These are phyloP conservation scores for Eurypyga helias DNA, from an alignment of 2,113 vertebrate species.

Conservation along the genomic window DNA sequence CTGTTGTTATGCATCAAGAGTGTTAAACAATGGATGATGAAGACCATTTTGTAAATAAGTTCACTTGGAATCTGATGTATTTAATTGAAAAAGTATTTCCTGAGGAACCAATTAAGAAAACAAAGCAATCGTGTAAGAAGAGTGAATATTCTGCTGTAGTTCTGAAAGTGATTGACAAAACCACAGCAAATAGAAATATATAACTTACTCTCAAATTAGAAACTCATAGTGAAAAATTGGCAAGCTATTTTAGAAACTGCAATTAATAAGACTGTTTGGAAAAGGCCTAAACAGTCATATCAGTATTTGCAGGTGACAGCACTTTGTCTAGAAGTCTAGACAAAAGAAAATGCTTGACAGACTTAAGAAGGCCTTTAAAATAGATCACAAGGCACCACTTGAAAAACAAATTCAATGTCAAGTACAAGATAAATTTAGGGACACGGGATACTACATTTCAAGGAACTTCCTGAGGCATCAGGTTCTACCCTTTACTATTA, in stretches of 20 bases:
- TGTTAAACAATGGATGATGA: not conserved
- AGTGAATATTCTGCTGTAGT: not conserved
- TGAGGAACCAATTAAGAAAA: constrained; percentile 11
- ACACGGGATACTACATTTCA: not conserved
- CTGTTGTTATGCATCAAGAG: not conserved
- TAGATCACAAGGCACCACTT: not conserved
- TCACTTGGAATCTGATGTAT: not conserved
- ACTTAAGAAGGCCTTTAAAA: not conserved
- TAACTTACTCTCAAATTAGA: not conserved
- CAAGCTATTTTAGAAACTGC: not conserved
- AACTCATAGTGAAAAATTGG: not conserved
- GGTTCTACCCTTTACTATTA: not conserved
- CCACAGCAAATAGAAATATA: not conserved
- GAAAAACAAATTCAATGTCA: not conserved
- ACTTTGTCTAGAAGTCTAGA: not conserved
- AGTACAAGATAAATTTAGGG: not conserved
- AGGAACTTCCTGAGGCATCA: not conserved
- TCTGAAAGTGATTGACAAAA: not conserved
- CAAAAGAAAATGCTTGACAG: not conserved
- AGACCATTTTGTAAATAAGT: not conserved
- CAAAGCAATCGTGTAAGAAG: not conserved
- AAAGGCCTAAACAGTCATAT: not conserved
- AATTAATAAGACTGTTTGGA: not conserved
- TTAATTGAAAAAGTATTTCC: constrained; percentile 39
- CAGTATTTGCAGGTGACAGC: not conserved